Evolutionary conservation across 2,797 vertebrate species (phyloP).

Genomic region (Antennarius maculatus): DNA sequence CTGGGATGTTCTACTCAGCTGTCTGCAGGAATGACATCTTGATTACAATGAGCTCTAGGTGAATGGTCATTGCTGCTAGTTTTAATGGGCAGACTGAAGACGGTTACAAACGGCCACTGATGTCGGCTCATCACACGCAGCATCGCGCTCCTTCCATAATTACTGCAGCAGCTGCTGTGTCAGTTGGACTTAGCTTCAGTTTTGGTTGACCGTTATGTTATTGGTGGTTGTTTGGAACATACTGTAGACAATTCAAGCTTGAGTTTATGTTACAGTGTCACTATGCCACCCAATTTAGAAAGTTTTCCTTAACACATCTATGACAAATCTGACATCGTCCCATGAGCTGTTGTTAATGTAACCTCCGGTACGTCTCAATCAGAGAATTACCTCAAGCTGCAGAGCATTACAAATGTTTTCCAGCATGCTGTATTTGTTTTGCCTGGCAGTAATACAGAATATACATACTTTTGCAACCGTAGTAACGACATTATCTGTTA

Average conservation of each 20-base stretch:
- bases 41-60: slow-evolving; percentile 52
- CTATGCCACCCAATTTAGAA: not conserved
- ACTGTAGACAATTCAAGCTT: not conserved
- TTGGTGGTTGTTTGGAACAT: slow-evolving; percentile 4
- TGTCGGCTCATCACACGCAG: slow-evolving; percentile 24
- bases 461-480: not conserved
- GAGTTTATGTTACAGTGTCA: not conserved
- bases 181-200: slow-evolving; percentile 14
- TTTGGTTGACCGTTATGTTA: slow-evolving; percentile 6
- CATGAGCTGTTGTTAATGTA: slow-evolving; percentile 5
- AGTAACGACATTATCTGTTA: not conserved
- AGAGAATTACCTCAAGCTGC: slow-evolving; percentile 11
- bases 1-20: slow-evolving; percentile 60
- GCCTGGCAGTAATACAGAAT: not conserved
- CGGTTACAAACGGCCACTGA: slow-evolving; percentile 38
- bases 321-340: not conserved
- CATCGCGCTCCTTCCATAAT: slow-evolving; percentile 29
- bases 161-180: slow-evolving; percentile 25
- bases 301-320: slow-evolving; percentile 8
- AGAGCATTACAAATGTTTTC: not conserved
- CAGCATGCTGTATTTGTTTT: not conserved
- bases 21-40: slow-evolving; percentile 67
- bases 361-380: not conserved
- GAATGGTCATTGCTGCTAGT: slow-evolving; percentile 47
- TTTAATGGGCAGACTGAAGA: slow-evolving; percentile 52